A percentile compares a stretch with the other conserved stretches of the same genome.
Conservation (phyloP, 1,140 invertebrate species). For the Schlechtendalia chinensis region DNA sequence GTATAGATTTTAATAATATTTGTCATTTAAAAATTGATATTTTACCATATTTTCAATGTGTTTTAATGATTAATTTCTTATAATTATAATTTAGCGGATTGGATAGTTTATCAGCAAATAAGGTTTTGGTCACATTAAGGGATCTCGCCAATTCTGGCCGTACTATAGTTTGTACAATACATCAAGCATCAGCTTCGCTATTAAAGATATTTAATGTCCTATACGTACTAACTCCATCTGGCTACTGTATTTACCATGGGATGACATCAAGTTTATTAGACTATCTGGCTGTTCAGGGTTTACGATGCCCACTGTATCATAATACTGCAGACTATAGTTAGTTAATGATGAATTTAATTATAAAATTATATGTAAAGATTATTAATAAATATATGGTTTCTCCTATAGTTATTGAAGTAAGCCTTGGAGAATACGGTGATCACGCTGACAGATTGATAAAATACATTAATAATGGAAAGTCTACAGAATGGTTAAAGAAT, state of each 20-base stretch:
- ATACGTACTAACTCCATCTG: constrained; percentile 62
- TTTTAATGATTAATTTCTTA: not conserved
- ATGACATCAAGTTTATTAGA: constrained; percentile 59
- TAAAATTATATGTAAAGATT: not conserved
- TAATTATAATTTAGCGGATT: constrained; percentile 58
- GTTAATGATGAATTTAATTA: constrained; percentile 44
- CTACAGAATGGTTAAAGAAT: constrained; percentile 57
- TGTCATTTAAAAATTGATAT: too few relatives aligned
- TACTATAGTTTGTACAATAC: constrained; percentile 69
- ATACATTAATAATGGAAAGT: constrained; percentile 64
- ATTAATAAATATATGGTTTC: not conserved
- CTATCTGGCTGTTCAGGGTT: constrained; percentile 60
- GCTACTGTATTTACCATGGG: constrained; percentile 66
- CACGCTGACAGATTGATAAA: constrained; percentile 65
- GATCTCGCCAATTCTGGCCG: constrained; percentile 62
- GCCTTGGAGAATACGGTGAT: constrained; percentile 70
- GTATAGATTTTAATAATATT: too few relatives aligned
- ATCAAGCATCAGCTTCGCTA: constrained; percentile 67
- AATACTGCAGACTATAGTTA: constrained; percentile 68
- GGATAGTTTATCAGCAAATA: constrained; percentile 63
- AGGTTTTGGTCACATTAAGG: constrained; percentile 60
- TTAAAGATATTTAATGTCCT: constrained; percentile 69
- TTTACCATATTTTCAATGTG: too few relatives aligned
- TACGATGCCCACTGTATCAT: constrained; percentile 66
- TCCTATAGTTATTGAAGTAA: constrained; percentile 70